Evolutionary conservation across 2,888 invertebrate genomes (phyloP).

Genomic region (Liodrosophila aerea): DNA sequence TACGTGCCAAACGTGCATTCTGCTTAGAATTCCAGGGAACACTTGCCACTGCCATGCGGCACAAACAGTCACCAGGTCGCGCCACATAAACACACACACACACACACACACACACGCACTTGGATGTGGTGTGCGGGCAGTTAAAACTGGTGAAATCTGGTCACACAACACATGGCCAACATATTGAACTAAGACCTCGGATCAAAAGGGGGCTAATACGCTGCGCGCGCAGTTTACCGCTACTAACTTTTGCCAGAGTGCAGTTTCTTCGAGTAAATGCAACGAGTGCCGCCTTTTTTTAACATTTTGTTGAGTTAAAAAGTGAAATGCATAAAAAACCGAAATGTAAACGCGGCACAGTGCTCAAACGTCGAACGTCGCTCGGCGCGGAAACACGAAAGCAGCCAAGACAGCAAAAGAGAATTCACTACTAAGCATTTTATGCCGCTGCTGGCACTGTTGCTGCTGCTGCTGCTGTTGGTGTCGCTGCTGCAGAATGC

Average conservation of each 20-base stretch:
- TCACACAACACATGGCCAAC: too few relatives aligned
- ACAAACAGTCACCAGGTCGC: background rate
- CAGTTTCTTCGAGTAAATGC: slow-evolving; percentile 35
- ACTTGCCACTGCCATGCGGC: slow-evolving; percentile 32
- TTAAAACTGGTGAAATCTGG: slow-evolving; percentile 38
- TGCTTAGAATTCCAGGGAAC: slow-evolving; percentile 18
- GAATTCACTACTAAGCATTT: slow-evolving; percentile 31
- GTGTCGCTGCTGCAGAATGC: slow-evolving; percentile 15
- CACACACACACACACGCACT: background rate
- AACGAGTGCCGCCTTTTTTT: slow-evolving; percentile 19
- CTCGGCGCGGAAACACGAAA: slow-evolving; percentile 36
- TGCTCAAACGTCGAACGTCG: background rate
- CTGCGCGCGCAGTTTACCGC: slow-evolving; percentile 44
- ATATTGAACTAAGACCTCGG: background rate
- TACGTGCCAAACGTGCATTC: slow-evolving; percentile 30
- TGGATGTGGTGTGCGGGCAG: slow-evolving; percentile 8
- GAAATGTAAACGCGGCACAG: background rate
- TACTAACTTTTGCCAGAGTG: slow-evolving; percentile 58
- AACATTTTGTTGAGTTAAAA: slow-evolving; percentile 19
- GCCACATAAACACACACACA: slow-evolving; percentile 2
- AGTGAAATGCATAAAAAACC: background rate
- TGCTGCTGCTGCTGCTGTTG: slow-evolving; percentile 6
- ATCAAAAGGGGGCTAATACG: too few relatives aligned
- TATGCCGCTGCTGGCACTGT: slow-evolving; percentile 11
- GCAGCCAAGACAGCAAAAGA: slow-evolving; percentile 33